These are phyloP conservation scores for Platycercus adscitus DNA, from an alignment of 2,113 vertebrate species.

Conservation along the genomic window DNA sequence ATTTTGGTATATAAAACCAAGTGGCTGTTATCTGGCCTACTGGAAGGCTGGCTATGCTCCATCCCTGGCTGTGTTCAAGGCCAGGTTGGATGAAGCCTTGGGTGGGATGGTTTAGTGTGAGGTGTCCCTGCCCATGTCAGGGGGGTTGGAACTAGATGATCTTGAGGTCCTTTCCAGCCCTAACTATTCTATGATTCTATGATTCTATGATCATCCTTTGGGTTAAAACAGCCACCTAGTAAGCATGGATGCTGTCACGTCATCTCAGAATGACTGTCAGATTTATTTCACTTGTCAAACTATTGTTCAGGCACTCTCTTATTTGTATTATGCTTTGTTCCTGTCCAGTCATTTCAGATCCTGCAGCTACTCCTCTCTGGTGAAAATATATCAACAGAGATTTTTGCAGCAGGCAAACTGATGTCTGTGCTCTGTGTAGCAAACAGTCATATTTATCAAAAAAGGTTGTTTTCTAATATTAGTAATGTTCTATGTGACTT, in stretches of 20 bases:
- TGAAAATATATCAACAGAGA: background rate
- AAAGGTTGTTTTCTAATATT: background rate
- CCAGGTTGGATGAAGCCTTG: no score
- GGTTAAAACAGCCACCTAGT: background rate
- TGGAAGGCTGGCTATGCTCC: background rate
- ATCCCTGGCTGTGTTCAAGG: no score
- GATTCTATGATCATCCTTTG: background rate
- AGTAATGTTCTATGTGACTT: background rate
- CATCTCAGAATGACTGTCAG: background rate
- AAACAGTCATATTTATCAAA: background rate
- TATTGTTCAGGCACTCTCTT: background rate
- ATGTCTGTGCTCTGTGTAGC: background rate
- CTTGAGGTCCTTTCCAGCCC: no score
- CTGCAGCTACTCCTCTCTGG: background rate
- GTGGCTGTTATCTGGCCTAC: background rate
- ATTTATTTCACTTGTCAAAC: slow-evolving; percentile 13
- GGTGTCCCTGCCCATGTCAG: no score
- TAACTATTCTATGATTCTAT: no score
- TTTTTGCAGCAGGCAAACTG: background rate
- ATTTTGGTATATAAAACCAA: background rate
- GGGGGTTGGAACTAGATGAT: no score
- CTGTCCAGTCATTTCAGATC: background rate
- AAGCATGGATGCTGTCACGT: background rate
- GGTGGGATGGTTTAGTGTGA: no score
- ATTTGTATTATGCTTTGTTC: background rate